Evolutionary conservation across 2,797 vertebrate species (phyloP).

Genomic region (Enteromius trimaculatus): DNA sequence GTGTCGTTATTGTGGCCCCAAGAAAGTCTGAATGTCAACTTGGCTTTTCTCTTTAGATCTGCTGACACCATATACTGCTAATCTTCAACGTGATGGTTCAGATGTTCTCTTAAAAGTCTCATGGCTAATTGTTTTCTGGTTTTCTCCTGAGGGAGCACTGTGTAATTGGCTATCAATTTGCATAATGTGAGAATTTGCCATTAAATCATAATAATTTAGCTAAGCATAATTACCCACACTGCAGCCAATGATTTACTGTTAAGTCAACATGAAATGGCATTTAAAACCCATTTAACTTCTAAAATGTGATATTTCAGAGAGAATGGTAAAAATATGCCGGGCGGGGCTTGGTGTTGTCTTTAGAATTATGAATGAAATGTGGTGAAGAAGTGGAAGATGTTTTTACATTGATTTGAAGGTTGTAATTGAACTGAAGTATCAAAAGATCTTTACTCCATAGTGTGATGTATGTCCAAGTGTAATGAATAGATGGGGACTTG

Average conservation of each 20-base stretch:
- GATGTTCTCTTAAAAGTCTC: constrained; percentile 80
- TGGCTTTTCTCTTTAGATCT: not conserved
- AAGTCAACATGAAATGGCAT: not conserved
- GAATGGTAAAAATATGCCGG: not conserved
- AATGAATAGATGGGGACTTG: not conserved
- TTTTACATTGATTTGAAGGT: not conserved
- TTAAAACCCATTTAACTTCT: constrained; percentile 6
- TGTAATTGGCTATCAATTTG: constrained; percentile 20
- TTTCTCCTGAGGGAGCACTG: constrained; percentile 53
- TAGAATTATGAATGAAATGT: not conserved
- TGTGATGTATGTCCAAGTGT: not conserved
- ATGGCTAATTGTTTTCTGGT: constrained; percentile 73
- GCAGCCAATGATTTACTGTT: not conserved
- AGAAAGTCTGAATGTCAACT: not conserved
- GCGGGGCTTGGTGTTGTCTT: not conserved
- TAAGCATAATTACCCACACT: constrained; percentile 30
- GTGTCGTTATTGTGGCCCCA: not conserved
- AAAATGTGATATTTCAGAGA: not conserved
- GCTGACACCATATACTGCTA: not conserved
- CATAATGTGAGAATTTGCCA: constrained; percentile 16
- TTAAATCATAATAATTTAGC: constrained; percentile 36
- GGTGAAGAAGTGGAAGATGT: not conserved
- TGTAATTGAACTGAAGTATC: not conserved
- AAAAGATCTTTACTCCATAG: not conserved
- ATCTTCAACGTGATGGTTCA: constrained; percentile 71